These are phyloP conservation scores for Apostichopus parvimensis DNA, from an alignment of 35 echinoderm and acorn worm species.

Conservation along the genomic window DNA sequence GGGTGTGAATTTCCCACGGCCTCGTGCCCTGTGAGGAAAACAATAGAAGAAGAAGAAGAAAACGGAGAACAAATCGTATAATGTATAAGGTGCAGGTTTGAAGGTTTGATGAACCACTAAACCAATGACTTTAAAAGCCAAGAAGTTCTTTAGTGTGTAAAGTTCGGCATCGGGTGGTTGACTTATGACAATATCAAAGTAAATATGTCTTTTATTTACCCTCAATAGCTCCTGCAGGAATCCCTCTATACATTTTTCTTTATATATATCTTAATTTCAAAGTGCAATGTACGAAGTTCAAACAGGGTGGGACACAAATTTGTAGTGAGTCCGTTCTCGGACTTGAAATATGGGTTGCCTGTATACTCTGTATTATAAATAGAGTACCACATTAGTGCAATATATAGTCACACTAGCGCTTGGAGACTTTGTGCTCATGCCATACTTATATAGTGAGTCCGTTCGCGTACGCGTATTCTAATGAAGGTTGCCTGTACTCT, in stretches of 20 bases:
- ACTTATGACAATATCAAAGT: slow-evolving; percentile 1
- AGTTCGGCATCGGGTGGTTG: slow-evolving; percentile 32
- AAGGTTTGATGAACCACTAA: slow-evolving; percentile 2
- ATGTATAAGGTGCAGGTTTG: background rate
- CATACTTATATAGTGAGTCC: no score
- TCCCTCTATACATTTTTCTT: background rate
- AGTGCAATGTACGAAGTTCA: background rate
- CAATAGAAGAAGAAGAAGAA: slow-evolving; percentile 3
- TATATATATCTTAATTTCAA: background rate
- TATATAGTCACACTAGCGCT: no score
- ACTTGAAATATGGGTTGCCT: no score
- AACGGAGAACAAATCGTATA: background rate
- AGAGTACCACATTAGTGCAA: no score
- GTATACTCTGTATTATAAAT: no score
- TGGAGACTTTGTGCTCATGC: no score
- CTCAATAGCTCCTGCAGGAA: background rate
- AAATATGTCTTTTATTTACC: background rate
- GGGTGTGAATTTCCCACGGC: slow-evolving; percentile 56
- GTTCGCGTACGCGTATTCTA: no score
- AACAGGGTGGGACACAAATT: background rate
- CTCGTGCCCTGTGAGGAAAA: background rate
- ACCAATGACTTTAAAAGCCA: slow-evolving; percentile 38
- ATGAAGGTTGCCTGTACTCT: no score
- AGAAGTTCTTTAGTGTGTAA: slow-evolving; percentile 39
- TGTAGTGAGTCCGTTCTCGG: no score